Evolutionary conservation across 2,113 vertebrate species (phyloP).

Genomic region (Epinephelus cyanopodus): DNA sequence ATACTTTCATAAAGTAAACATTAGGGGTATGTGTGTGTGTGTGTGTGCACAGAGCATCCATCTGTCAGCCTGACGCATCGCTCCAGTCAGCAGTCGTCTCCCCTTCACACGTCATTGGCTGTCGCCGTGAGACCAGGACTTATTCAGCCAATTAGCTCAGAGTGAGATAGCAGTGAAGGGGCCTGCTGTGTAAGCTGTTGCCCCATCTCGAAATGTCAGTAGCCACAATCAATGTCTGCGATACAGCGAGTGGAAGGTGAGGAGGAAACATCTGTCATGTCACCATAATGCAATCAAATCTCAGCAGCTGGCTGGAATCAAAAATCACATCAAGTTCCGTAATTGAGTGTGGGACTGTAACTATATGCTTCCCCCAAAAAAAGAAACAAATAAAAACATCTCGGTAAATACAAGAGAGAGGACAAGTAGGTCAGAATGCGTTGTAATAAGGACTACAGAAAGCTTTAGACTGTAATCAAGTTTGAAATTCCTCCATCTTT

Average conservation of each 20-base stretch:
- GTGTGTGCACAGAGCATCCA: conserved; percentile 8
- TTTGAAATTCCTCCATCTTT: too few species aligned
- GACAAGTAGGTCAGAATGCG: background rate
- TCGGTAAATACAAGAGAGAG: background rate
- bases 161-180: conserved; percentile 8
- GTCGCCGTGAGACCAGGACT: conserved; percentile 30
- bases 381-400: background rate
- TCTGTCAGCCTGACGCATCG: conserved; percentile 44
- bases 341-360: background rate
- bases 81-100: conserved; percentile 25
- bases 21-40: background rate
- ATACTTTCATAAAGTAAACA: background rate
- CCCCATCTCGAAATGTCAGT: conserved; percentile 50
- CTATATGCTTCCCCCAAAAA: background rate
- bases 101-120: conserved; percentile 57
- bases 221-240: conserved; percentile 7
- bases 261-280: background rate
- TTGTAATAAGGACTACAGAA: too few species aligned
- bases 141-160: conserved; percentile 63
- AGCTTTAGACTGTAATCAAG: too few species aligned
- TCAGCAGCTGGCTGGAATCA: background rate
- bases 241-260: background rate
- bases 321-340: conserved; percentile 13
- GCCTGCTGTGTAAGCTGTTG: conserved; percentile 26
- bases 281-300: background rate